Conservation (phyloP, 2,113 vertebrate species). For the Corythoichthys haematopterus region DNA sequence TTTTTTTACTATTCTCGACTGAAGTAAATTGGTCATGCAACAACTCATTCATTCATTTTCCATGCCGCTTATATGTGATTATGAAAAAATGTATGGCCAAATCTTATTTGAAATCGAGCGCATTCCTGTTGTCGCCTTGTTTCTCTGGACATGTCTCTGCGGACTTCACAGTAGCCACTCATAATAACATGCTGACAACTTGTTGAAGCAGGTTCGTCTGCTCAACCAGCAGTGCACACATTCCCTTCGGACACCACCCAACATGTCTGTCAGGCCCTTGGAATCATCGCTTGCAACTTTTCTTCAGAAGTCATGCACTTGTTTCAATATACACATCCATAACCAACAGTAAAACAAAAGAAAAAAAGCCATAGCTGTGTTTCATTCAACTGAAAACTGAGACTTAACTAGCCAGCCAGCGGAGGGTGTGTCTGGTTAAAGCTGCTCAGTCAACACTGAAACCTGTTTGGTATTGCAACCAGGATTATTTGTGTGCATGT, state of each 20-base stretch:
- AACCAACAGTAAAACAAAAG: neutral
- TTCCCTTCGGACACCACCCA: conserved; percentile 32
- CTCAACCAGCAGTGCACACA: conserved; percentile 23
- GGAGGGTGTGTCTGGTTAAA: conserved; percentile 14
- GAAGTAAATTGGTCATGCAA: no score
- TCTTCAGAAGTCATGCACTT: neutral
- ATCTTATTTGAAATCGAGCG: neutral
- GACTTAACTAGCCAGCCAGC: neutral
- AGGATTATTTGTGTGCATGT: neutral
- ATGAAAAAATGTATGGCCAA: neutral
- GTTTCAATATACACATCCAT: conserved; percentile 1
- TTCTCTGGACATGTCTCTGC: neutral
- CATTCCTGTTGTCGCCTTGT: neutral
- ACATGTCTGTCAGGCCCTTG: conserved; percentile 11
- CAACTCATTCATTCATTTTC: no score
- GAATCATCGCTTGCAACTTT: neutral
- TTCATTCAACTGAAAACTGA: neutral
- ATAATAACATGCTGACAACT: conserved; percentile 6
- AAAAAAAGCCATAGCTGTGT: neutral
- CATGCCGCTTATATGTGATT: no score
- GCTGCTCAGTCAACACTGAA: conserved; percentile 16
- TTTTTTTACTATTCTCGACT: no score
- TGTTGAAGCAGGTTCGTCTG: conserved; percentile 35
- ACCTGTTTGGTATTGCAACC: conserved; percentile 21
- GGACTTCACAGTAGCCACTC: neutral